A percentile compares a stretch with the other conserved stretches of the same genome.
Conservation (phyloP, 2,888 invertebrate species). For the Argynnis bischoffii region DNA sequence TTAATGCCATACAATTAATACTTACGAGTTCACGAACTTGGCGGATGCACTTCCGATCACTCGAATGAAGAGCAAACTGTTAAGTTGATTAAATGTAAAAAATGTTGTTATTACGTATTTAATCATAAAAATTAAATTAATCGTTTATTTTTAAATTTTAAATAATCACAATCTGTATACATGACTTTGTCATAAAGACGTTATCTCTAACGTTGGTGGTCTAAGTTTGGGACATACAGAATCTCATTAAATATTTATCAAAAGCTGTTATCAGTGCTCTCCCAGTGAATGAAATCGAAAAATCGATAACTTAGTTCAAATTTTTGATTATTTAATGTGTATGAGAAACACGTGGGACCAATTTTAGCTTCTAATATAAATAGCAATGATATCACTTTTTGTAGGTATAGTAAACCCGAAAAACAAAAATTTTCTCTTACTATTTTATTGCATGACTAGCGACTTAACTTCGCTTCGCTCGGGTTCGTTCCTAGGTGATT, state of each 20-base stretch:
- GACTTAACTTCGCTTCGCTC: no score
- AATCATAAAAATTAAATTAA: conserved; percentile 17
- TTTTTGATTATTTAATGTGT: conserved; percentile 3
- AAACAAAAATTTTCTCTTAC: no score
- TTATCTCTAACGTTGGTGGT: conserved; percentile 42
- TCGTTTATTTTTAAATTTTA: conserved; percentile 21
- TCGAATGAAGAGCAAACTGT: conserved; percentile 3
- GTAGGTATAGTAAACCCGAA: no score
- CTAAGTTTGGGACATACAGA: conserved; percentile 25
- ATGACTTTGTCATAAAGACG: conserved; percentile 34
- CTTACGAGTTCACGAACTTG: no score
- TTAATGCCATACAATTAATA: no score
- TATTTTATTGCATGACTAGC: no score
- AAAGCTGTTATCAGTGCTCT: conserved; percentile 10
- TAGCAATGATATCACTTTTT: no score
- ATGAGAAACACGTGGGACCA: no score
- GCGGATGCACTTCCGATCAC: neutral
- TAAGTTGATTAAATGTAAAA: conserved; percentile 8
- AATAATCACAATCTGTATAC: conserved; percentile 20
- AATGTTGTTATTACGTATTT: conserved; percentile 3
- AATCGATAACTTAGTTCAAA: conserved; percentile 6
- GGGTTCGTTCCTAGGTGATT: no score
- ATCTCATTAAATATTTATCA: conserved; percentile 28
- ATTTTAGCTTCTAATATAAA: no score
- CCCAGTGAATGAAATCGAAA: conserved; percentile 23